phyloP scores from a whole-genome alignment of 2,888 invertebrate species.

The Mythimna albipuncta region DNA sequence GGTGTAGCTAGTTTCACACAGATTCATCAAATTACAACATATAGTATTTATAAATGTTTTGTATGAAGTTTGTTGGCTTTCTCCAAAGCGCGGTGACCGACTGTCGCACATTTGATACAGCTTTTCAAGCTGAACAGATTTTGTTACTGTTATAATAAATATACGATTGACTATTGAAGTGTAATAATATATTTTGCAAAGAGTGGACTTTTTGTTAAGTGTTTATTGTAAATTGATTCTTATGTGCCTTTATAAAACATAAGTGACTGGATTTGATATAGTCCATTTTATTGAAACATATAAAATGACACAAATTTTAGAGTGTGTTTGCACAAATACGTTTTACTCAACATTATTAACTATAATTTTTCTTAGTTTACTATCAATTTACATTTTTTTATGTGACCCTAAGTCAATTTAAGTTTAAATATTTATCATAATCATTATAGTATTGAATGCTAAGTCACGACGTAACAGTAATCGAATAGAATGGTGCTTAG shows the following conservation, averaged over 20 bases:
- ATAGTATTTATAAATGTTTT: constrained; percentile 55
- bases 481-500: constrained; percentile 91
- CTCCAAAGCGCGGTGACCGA: constrained; percentile 56
- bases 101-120: constrained; percentile 61
- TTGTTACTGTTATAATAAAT: constrained; percentile 54
- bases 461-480: constrained; percentile 87
- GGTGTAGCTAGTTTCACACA: constrained; percentile 56
- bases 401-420: constrained; percentile 84
- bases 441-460: constrained; percentile 86
- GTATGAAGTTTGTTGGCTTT: constrained; percentile 63
- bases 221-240: constrained; percentile 87
- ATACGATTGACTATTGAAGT: constrained; percentile 56
- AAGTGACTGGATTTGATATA: constrained; percentile 88
- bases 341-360: constrained; percentile 83
- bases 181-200: constrained; percentile 77
- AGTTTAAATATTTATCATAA: constrained; percentile 83
- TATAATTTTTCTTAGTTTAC: constrained; percentile 79
- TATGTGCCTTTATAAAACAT: constrained; percentile 87
- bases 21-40: constrained; percentile 52
- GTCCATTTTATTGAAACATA: constrained; percentile 80
- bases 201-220: constrained; percentile 75
- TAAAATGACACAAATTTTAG: constrained; percentile 81
- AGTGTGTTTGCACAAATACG: constrained; percentile 88
- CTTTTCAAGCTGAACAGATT: constrained; percentile 60
- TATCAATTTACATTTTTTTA: constrained; percentile 81